Evolutionary conservation across 2,888 invertebrate species (phyloP).

Genomic region (Camptogramma bilineatum): DNA sequence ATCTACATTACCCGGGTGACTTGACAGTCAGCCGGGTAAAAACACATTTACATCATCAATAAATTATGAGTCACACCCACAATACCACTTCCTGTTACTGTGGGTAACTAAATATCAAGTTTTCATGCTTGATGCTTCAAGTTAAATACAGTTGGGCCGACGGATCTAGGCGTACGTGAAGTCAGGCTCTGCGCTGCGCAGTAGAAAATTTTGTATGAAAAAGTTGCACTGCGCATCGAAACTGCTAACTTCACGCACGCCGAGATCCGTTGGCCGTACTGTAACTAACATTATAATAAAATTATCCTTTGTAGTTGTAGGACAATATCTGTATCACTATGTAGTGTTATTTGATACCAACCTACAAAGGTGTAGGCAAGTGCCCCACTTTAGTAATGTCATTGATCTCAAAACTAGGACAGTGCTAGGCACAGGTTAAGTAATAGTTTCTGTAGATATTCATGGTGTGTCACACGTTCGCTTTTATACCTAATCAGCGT

Average conservation of each 20-base stretch:
- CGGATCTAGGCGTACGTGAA: too few relatives aligned
- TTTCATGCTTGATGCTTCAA: slow-evolving; percentile 3
- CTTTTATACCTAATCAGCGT: neutral
- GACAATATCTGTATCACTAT: neutral
- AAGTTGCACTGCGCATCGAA: too few relatives aligned
- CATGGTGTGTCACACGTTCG: neutral
- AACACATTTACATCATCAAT: slow-evolving; percentile 15
- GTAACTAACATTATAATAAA: neutral
- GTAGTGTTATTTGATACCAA: slow-evolving; percentile 13
- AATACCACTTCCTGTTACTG: slow-evolving; percentile 21
- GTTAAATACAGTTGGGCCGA: too few relatives aligned
- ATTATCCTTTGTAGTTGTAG: neutral
- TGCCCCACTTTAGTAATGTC: slow-evolving; percentile 28
- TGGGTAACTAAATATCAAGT: slow-evolving; percentile 10
- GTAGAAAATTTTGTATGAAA: too few relatives aligned
- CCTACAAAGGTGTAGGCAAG: neutral
- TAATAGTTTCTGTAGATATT: neutral
- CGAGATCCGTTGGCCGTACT: too few relatives aligned
- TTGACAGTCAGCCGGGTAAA: too few relatives aligned
- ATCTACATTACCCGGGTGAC: too few relatives aligned
- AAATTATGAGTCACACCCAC: slow-evolving; percentile 20
- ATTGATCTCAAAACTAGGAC: slow-evolving; percentile 31
- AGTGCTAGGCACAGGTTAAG: neutral
- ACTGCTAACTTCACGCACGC: too few relatives aligned
- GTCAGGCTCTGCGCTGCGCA: too few relatives aligned